phyloP scores from a whole-genome alignment of 2,797 vertebrate genomes.

The Cuniculus paca region DNA sequence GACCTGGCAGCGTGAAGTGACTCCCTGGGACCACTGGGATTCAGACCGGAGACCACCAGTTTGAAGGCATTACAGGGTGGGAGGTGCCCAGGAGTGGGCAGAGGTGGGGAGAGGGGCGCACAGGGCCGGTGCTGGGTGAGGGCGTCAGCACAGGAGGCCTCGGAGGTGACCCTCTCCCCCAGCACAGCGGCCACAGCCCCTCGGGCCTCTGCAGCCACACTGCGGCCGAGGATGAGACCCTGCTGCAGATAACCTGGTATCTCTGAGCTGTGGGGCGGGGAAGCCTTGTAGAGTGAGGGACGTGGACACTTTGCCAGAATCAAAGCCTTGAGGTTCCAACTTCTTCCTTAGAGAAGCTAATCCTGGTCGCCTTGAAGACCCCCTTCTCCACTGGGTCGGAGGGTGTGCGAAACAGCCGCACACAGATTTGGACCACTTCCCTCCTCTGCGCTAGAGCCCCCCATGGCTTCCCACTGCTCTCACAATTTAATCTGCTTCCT shows the following conservation, averaged over 20 bases:
- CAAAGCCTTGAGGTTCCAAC: neutral
- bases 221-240: neutral
- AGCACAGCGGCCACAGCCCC: neutral
- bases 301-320: neutral
- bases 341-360: neutral
- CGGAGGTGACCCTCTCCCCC: neutral
- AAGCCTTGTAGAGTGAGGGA: neutral
- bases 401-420: neutral
- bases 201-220: neutral
- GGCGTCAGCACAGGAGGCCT: no score
- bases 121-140: neutral
- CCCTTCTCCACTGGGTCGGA: neutral
- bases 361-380: neutral
- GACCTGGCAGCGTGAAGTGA: neutral
- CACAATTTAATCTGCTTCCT: neutral
- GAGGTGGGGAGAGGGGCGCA: fast-evolving
- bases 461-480: neutral
- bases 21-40: neutral
- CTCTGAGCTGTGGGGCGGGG: neutral
- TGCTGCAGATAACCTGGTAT: neutral
- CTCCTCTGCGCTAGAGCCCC: neutral
- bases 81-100: neutral
- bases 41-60: neutral
- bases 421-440: neutral
- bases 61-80: no score